phyloP scores from a whole-genome alignment of 2,113 vertebrate species.

The Campylomormyrus numenius region DNA sequence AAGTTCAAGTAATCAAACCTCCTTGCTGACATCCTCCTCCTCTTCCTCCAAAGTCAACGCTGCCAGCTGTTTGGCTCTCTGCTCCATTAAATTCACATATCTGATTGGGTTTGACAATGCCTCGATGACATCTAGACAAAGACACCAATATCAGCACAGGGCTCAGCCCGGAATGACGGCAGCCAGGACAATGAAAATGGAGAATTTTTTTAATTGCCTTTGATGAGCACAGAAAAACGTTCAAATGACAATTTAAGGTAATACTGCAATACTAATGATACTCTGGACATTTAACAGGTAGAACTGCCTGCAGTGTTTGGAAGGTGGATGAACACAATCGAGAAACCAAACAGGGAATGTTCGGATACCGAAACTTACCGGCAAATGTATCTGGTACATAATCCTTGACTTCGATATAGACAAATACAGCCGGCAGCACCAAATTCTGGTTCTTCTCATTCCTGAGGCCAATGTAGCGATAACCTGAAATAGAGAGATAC shows the following conservation, averaged over 20 bases:
- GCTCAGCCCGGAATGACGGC: not conserved
- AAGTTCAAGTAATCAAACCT: conserved; percentile 56
- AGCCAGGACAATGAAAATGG: not conserved
- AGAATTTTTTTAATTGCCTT: not conserved
- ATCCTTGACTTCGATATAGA: conserved; percentile 82
- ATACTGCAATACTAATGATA: not conserved
- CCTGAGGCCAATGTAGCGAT: conserved; percentile 77
- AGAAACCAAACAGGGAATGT: not conserved
- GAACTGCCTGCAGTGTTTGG: not conserved
- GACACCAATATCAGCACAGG: conserved; percentile 7
- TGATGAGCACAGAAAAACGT: not conserved
- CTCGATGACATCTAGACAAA: conserved; percentile 84
- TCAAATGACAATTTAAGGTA: not conserved
- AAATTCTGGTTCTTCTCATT: conserved; percentile 81
- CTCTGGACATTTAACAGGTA: not conserved
- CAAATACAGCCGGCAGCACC: conserved; percentile 74
- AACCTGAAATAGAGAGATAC: conserved; percentile 57
- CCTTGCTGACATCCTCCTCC: conserved; percentile 79
- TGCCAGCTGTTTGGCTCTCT: conserved; percentile 90
- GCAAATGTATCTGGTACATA: conserved; percentile 83
- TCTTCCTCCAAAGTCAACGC: conserved; percentile 87
- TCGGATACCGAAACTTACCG: conserved; percentile 51
- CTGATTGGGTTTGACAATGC: conserved; percentile 94
- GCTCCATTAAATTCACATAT: conserved; percentile 95
- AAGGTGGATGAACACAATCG: not conserved